These are phyloP conservation scores for Otus scops DNA, from an alignment of 2,797 vertebrate species.

Conservation along the genomic window DNA sequence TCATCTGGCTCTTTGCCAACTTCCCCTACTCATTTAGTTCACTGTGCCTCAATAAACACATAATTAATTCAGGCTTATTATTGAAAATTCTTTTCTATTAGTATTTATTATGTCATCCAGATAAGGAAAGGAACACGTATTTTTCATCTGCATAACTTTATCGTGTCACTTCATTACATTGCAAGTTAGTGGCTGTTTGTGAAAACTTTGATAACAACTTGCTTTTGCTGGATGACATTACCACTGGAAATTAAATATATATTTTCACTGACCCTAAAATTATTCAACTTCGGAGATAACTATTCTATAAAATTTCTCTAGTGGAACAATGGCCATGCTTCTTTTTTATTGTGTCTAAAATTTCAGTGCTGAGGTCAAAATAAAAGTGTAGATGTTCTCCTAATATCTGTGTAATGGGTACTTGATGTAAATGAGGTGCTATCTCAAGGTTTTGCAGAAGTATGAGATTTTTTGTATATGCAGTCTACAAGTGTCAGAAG, in stretches of 20 bases:
- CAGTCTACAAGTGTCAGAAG: not conserved
- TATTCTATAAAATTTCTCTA: not conserved
- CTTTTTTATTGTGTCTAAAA: not conserved
- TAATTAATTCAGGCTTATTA: slow-evolving; percentile 73
- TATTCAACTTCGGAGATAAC: not conserved
- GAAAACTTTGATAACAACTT: not conserved
- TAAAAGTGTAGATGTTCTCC: not conserved
- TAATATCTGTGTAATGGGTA: not conserved
- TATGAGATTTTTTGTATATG: not conserved
- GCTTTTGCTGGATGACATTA: not conserved
- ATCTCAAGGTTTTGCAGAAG: not conserved
- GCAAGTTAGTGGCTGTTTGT: not conserved
- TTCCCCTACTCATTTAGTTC: slow-evolving; percentile 65
- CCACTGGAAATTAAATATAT: not conserved
- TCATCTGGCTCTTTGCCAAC: slow-evolving; percentile 71
- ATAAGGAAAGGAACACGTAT: not conserved
- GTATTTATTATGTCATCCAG: slow-evolving; percentile 26
- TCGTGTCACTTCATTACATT: not conserved
- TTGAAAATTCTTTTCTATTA: slow-evolving; percentile 45
- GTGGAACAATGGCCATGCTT: not conserved
- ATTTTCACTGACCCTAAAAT: not conserved
- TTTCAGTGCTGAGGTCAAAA: not conserved
- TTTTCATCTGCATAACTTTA: not conserved
- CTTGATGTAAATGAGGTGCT: not conserved
- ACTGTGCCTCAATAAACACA: slow-evolving; percentile 57